These are phyloP conservation scores for Dermolepida albohirtum DNA, from an alignment of 2,888 invertebrate genomes.

Conservation along the genomic window DNA sequence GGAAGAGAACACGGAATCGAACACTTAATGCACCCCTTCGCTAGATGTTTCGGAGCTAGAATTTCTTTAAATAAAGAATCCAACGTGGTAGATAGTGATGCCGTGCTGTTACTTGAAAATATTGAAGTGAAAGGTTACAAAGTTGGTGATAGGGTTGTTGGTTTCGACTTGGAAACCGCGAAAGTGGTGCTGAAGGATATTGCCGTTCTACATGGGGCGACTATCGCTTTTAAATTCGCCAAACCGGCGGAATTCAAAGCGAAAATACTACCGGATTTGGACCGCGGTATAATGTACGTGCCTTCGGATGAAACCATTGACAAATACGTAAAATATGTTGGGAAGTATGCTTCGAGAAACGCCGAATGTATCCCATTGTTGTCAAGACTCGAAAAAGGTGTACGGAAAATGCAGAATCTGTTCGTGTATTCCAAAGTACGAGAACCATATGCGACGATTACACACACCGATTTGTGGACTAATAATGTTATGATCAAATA, in stretches of 20 bases:
- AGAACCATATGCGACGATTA: slow-evolving; percentile 67
- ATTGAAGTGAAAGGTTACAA: no score
- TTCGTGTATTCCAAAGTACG: slow-evolving; percentile 2
- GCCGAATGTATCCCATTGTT: slow-evolving; percentile 11
- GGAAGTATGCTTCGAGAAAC: background rate
- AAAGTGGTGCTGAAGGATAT: slow-evolving; percentile 63
- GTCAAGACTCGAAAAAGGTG: background rate
- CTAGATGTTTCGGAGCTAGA: no score
- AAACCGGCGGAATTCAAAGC: slow-evolving; percentile 61
- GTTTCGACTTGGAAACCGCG: slow-evolving; percentile 61
- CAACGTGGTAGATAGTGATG: no score
- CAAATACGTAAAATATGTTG: background rate
- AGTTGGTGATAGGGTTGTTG: no score
- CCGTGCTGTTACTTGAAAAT: no score
- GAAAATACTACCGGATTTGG: slow-evolving; percentile 59
- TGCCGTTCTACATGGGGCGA: slow-evolving; percentile 68
- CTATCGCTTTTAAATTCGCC: slow-evolving; percentile 66
- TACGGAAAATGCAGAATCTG: slow-evolving; percentile 3
- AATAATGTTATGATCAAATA: slow-evolving; percentile 69
- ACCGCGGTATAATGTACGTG: slow-evolving; percentile 9
- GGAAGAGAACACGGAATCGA: no score
- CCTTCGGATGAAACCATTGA: slow-evolving; percentile 10
- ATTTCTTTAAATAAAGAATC: no score
- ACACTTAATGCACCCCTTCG: no score
- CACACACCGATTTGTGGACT: slow-evolving; percentile 71